A percentile compares a stretch with the other conserved stretches of the same genome.
Evolutionary conservation across 2,113 vertebrate genomes (phyloP).

Genomic region (Pteruthius melanotis): DNA sequence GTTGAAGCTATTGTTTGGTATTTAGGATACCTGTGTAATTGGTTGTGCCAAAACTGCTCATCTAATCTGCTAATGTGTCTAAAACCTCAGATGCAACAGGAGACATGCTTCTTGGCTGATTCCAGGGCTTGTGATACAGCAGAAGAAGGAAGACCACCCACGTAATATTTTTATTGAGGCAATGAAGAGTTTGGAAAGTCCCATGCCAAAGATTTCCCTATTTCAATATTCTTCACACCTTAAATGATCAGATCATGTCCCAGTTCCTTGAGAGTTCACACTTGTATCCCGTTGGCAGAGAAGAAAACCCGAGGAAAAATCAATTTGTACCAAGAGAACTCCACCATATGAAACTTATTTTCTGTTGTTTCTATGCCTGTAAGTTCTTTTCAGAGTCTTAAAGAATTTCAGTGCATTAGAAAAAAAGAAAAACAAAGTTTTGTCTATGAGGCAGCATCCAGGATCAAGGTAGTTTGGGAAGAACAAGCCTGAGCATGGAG

Average conservation of each 20-base stretch:
- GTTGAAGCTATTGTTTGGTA: not conserved
- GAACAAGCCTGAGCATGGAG: not conserved
- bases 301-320: not conserved
- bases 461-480: not conserved
- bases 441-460: not conserved
- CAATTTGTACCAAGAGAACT: not conserved
- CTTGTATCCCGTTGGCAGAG: not conserved
- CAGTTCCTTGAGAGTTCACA: not conserved
- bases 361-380: not conserved
- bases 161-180: not conserved
- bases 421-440: not conserved
- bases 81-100: not conserved
- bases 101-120: not conserved
- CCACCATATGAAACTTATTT: not conserved
- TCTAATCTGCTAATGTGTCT: not conserved
- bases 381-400: not conserved
- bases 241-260: not conserved
- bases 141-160: not conserved
- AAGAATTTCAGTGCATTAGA: not conserved
- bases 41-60: not conserved
- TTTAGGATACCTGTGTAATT: conserved; percentile 14
- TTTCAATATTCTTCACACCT: not conserved
- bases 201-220: not conserved
- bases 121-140: not conserved
- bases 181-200: not conserved